These are phyloP conservation scores for Megaceryle alcyon DNA, from an alignment of 2,797 vertebrate genomes.

Conservation along the genomic window DNA sequence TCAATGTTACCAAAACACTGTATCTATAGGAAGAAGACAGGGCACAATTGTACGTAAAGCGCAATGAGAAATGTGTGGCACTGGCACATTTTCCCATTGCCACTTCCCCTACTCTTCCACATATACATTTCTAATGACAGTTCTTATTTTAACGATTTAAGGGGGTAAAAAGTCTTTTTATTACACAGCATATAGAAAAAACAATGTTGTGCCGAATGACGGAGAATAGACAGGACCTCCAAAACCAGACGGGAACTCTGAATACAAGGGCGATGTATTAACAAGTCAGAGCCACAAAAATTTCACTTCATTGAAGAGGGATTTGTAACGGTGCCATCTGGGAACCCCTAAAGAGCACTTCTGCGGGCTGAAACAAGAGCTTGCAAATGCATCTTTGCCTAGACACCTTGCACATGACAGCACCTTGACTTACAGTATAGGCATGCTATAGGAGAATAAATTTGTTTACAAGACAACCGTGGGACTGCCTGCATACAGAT, in stretches of 20 bases:
- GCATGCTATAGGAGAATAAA: conserved; percentile 27
- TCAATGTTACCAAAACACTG: background rate
- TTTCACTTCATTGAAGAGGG: conserved; percentile 50
- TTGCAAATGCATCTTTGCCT: background rate
- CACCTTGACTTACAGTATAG: background rate
- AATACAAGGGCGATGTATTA: background rate
- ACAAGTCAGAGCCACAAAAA: conserved; percentile 23
- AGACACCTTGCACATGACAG: background rate
- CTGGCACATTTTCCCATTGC: background rate
- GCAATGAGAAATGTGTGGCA: background rate
- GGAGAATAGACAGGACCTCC: background rate
- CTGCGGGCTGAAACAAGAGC: conserved; percentile 39
- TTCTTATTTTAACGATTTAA: background rate
- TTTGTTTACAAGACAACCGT: conserved; percentile 46
- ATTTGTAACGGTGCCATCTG: conserved; percentile 29
- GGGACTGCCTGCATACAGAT: conserved; percentile 16
- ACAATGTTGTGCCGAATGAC: background rate
- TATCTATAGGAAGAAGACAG: background rate
- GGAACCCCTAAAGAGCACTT: conserved; percentile 41
- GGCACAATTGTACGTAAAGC: background rate
- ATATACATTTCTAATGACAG: background rate
- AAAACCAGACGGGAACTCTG: background rate
- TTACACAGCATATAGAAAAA: background rate
- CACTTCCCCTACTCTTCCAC: background rate
- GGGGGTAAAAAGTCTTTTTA: background rate